Evolutionary conservation across 2,113 vertebrate genomes (phyloP), one percentile per base, ranked within the genome.

Genomic region (Erythrocercus mccallii): DNA sequence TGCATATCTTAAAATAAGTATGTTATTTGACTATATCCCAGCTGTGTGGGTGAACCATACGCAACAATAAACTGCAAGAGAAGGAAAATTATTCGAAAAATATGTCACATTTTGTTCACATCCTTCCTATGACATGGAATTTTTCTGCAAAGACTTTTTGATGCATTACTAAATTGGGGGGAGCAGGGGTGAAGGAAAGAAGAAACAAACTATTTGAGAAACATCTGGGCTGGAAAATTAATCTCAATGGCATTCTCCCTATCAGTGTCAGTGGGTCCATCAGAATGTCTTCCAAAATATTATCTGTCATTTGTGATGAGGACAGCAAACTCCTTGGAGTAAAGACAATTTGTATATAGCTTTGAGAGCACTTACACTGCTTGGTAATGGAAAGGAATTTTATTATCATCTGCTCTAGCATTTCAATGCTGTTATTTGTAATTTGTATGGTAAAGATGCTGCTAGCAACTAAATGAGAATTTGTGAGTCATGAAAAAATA

Each of bases 351-450:
- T 35, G 4, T 44, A 23, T 48, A 30, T 15, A 85, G 10, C 25
- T 69, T 28, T 69, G 28, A 81, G 19, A 72, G 10, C 24, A 54
- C 11, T 77, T 42, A 25, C 44, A 50, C 24, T 4, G 0, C 47
- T 71, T 56, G 22, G 12, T 58, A 94, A 70, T 1, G 2, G 33
- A 48, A 82, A 57, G 20, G 15, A 11, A 9, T 6, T 84, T 93
- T 92, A 51, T 57, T 27, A 51, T 92, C 12, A 37, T 56, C 74
- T 89, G 40, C 4, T 78, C 42, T 73, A 44, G 10, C 21, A 79
- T 96, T 88, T 42, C 77, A 73, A 68, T 58, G 13, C 11, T 86
- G 15, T 81, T 92, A 87, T 51, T 84, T 92, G 27, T 70, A 92
- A 90, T 92, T 80, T 79, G 3, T 81, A 48, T 83, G 16, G n/a